phyloP scores from a whole-genome alignment of 2,113 vertebrate genomes.

The Chunga burmeisteri region DNA sequence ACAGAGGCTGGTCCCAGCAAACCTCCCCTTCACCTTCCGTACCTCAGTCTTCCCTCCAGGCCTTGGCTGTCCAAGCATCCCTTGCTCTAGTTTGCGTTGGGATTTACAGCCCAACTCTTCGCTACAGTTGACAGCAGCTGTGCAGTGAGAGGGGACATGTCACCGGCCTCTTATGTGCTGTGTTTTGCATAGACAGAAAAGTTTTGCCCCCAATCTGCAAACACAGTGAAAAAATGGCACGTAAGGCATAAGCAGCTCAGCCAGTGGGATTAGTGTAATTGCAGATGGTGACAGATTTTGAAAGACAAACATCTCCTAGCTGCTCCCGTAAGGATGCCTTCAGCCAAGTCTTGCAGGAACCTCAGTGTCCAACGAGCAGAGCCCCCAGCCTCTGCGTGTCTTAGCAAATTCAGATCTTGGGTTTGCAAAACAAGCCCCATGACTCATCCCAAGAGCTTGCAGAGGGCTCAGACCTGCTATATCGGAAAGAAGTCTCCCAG shows the following conservation, averaged over 20 bases:
- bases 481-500: not conserved
- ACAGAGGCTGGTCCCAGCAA: not conserved
- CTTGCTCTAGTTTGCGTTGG: not conserved
- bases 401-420: not conserved
- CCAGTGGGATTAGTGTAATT: not conserved
- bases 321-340: not conserved
- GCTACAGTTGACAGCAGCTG: not conserved
- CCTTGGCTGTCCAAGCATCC: not conserved
- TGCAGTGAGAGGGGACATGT: not conserved
- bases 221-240: not conserved
- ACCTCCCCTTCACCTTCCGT: not conserved
- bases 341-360: not conserved
- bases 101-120: not conserved
- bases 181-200: not conserved
- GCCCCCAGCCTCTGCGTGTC: not conserved
- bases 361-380: not conserved
- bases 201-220: not conserved
- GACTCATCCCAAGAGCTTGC: not conserved
- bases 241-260: not conserved
- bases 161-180: not conserved
- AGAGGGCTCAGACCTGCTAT: not conserved
- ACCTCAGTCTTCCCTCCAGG: not conserved
- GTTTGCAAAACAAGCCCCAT: not conserved
- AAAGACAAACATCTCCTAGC: not conserved
- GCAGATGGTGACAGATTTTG: not conserved